phyloP scores from a whole-genome alignment of 2,113 vertebrate genomes.

The Forbesichthys agassizii region DNA sequence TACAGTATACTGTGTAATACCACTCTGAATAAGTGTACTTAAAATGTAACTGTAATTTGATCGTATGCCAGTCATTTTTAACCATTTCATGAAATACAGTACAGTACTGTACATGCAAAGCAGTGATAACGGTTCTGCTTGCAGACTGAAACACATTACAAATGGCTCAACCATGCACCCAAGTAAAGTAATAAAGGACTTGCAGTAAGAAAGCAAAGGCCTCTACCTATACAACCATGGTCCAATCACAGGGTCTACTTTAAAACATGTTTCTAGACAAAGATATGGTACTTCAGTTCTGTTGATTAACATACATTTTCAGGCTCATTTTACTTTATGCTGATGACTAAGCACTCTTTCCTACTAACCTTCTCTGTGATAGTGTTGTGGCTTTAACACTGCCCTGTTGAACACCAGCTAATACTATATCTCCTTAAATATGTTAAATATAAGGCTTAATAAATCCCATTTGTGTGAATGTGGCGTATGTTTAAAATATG shows the following conservation, averaged over 20 bases:
- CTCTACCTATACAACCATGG: conserved; percentile 48
- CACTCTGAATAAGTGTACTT: too few relatives aligned
- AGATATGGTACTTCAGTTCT: conserved; percentile 55
- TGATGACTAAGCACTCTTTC: conserved; percentile 54
- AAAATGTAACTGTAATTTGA: neutral
- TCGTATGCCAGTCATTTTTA: neutral
- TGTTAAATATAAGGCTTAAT: conserved; percentile 78
- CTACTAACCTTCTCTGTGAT: conserved; percentile 64
- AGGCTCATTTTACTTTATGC: conserved; percentile 69
- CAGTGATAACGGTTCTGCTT: conserved; percentile 31
- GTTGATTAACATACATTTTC: conserved; percentile 73
- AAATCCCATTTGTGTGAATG: conserved; percentile 65
- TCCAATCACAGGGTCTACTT: conserved; percentile 54
- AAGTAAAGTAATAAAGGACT: conserved; percentile 58
- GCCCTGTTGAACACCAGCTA: conserved; percentile 64
- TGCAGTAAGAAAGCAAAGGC: conserved; percentile 60
- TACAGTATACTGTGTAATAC: too few relatives aligned
- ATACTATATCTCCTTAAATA: conserved; percentile 78
- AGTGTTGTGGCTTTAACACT: conserved; percentile 65
- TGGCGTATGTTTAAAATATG: conserved; percentile 64
- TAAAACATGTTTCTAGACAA: conserved; percentile 49
- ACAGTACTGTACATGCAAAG: neutral
- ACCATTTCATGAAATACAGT: neutral
- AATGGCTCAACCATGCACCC: conserved; percentile 45
- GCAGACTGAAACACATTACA: conserved; percentile 46